A percentile compares a stretch with the other conserved stretches of the same genome.
Conservation (phyloP, 2,797 vertebrate genomes). For the Alouatta caraya region DNA sequence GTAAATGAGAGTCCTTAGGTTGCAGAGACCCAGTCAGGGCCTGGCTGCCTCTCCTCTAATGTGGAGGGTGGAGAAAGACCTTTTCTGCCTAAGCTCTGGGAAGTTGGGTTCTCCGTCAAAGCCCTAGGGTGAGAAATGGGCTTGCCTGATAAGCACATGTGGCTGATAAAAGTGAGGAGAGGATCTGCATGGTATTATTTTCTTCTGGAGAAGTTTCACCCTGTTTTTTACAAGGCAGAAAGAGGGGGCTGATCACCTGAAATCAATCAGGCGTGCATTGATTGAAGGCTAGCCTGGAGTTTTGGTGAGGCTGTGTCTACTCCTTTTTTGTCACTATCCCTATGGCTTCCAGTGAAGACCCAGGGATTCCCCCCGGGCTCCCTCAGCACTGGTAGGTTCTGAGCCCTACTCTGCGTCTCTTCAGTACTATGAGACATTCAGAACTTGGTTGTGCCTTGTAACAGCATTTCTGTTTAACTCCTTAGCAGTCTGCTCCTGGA, state of each 20-base stretch:
- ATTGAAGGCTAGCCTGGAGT: background rate
- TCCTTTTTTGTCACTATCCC: background rate
- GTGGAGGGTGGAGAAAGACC: background rate
- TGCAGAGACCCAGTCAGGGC: background rate
- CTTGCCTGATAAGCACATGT: background rate
- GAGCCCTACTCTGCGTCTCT: background rate
- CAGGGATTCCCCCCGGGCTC: no score
- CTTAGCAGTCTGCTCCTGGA: background rate
- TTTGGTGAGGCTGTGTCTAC: background rate
- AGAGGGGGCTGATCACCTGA: no score
- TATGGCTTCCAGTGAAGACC: background rate
- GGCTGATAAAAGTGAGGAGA: background rate
- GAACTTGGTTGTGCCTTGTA: background rate
- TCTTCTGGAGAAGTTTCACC: background rate
- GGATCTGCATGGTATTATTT: background rate
- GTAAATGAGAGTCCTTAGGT: no score
- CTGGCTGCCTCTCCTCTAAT: background rate
- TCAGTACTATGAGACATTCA: background rate
- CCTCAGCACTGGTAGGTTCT: background rate
- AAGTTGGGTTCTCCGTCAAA: background rate
- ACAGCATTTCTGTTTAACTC: background rate
- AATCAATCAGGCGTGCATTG: background rate
- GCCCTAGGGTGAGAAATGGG: background rate
- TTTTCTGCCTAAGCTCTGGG: background rate
- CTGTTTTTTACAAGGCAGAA: background rate